Evolutionary conservation across 2,888 invertebrate genomes (phyloP), one percentile per base, ranked within the genome.

Genomic region (Clitarchus hookeri): DNA sequence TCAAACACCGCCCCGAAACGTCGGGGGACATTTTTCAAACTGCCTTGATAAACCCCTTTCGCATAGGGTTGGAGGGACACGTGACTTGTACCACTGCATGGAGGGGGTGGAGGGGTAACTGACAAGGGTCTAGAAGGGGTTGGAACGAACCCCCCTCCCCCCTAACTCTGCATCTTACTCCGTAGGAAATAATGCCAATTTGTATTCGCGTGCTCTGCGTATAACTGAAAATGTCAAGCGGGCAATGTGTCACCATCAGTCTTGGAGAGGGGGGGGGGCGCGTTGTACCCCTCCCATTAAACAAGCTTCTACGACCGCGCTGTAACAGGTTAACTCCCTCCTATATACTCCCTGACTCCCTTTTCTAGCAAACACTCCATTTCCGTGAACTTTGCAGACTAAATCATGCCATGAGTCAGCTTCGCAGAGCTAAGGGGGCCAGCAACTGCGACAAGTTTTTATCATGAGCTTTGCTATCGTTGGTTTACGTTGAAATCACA

Each of bases 151-250:
- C 36, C 1, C 4, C 48, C 48, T 8, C 6, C 48, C 1, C 8
- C 48, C 36, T 36, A 3, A 36, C 36, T 36, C 36, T 8, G 19
- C 0, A 65, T 8, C 36, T 36, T 36, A 36, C 36, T 36, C 36
- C 53, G 19, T 3, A 65, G 65, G 65, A 65, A 65, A 65, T 65
- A 65, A 65, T 65, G 16, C 65, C 65, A 65, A 65, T 65, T 65
- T 65, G 65, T 65, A 65, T 65, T 65, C 65, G 65, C 65, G 13
- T n/a, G 65, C 65, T 12, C 65, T 11, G 65, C 65, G 65, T 65
- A 65, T 65, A 65, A 65, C 65, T 65, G 65, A 65, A 65, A 65
- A 65, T 65, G 65, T 65, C 65, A n/a, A 19, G 19, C 65, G 65
- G 6, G 65, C n/a, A 12, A 65, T 65, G 65, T n/a, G n/a, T 65